Percentiles rank a stretch among this genome's conserved stretches.
Evolutionary conservation across 2,888 invertebrate species (phyloP).

Genomic region (Melanchra persicariae): DNA sequence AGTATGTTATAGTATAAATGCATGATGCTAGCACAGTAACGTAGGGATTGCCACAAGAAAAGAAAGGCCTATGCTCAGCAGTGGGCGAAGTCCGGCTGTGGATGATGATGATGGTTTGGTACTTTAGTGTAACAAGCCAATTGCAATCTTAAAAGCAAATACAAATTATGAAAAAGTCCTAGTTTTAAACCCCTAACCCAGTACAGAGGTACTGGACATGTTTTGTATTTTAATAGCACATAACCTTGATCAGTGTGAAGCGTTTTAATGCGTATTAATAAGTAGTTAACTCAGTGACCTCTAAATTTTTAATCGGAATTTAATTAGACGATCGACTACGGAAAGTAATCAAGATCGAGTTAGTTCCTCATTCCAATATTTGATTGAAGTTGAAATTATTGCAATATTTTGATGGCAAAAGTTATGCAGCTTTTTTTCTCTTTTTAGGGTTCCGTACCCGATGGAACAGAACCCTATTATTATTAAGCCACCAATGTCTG

Average conservation of each 20-base stretch:
- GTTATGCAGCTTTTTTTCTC: not conserved
- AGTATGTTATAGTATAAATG: not conserved
- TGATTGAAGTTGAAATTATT: not conserved
- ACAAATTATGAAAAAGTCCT: not conserved
- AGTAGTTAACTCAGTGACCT: constrained; percentile 50
- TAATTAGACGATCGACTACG: constrained; percentile 24
- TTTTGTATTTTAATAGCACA: constrained; percentile 19
- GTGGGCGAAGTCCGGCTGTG: too few species aligned
- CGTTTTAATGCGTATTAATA: constrained; percentile 39
- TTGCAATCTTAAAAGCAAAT: not conserved
- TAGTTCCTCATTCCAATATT: constrained; percentile 31
- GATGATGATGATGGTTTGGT: too few species aligned
- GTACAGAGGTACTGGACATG: constrained; percentile 9
- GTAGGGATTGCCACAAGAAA: too few species aligned
- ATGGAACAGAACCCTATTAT: too few species aligned
- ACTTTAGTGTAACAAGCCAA: too few species aligned
- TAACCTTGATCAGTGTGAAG: constrained; percentile 22
- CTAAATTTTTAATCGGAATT: constrained; percentile 29
- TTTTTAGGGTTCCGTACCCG: too few species aligned
- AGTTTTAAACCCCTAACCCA: not conserved
- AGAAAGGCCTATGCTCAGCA: too few species aligned
- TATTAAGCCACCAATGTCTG: too few species aligned
- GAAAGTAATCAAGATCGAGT: constrained; percentile 2
- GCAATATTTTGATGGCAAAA: not conserved
- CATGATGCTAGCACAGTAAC: too few species aligned